Conservation (phyloP, 2,797 vertebrate species). For the Poecile montanus region DNA sequence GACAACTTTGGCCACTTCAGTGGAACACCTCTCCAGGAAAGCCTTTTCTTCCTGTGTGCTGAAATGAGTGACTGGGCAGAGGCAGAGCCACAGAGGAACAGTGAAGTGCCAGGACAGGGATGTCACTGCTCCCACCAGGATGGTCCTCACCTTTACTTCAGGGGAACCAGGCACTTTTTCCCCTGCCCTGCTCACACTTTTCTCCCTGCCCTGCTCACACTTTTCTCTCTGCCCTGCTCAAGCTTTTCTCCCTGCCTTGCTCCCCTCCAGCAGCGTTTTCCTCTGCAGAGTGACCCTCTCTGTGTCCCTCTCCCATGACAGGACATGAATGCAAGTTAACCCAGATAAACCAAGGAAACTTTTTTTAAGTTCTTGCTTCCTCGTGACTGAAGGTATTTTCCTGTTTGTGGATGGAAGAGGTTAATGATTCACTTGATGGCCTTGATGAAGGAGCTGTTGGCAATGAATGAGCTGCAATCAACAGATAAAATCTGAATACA, state of each 20-base stretch:
- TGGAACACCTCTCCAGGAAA: background rate
- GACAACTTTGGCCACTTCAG: background rate
- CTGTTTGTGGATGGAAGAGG: slow-evolving; percentile 25
- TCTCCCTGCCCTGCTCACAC: fast-evolving
- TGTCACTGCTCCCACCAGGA: background rate
- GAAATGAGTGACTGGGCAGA: background rate
- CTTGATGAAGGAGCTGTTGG: slow-evolving; percentile 39
- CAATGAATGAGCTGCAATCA: background rate
- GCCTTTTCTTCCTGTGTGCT: fast-evolving
- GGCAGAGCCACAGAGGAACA: background rate
- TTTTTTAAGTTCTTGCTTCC: background rate
- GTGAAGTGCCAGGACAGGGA: background rate
- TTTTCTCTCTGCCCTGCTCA: background rate
- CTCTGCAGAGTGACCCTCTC: background rate
- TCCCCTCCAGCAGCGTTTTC: background rate
- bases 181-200: background rate
- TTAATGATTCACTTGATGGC: slow-evolving; percentile 61
- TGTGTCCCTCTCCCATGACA: background rate
- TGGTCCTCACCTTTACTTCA: fast-evolving
- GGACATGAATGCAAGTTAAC: background rate
- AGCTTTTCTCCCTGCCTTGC: fast-evolving
- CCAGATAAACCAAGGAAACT: background rate
- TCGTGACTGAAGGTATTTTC: slow-evolving; percentile 18
- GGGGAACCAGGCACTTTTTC: background rate
- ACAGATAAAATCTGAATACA: slow-evolving; percentile 40